phyloP scores from a whole-genome alignment of 2,113 vertebrate species.

The Sprattus sprattus region DNA sequence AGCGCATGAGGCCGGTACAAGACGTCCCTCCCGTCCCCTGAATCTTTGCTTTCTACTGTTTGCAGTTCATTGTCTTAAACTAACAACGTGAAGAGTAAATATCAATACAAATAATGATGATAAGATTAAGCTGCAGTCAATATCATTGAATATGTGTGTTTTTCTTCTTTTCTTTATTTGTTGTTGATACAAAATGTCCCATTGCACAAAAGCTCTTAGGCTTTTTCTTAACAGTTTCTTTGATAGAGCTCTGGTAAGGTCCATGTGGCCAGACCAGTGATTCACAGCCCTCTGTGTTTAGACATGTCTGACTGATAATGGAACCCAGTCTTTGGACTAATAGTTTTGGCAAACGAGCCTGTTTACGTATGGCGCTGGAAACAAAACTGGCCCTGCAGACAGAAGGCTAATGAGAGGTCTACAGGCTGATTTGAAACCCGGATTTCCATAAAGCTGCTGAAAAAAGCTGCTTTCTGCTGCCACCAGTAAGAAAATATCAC shows the following conservation, averaged over 20 bases:
- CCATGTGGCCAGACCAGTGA: neutral
- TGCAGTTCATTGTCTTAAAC: neutral
- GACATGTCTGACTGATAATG: slow-evolving; percentile 22
- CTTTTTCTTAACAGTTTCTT: neutral
- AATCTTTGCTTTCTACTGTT: neutral
- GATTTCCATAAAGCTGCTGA: neutral
- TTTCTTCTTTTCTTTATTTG: neutral
- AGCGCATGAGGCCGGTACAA: neutral
- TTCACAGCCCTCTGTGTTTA: slow-evolving; percentile 9
- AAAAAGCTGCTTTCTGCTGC: neutral
- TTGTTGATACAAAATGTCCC: neutral
- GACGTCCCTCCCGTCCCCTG: neutral
- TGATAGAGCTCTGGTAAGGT: neutral
- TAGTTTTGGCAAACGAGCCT: neutral
- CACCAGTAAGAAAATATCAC: neutral
- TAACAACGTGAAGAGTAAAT: neutral
- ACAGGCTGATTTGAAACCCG: neutral
- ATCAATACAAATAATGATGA: neutral
- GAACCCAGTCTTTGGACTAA: slow-evolving; percentile 20
- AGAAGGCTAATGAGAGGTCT: neutral
- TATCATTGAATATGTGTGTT: neutral
- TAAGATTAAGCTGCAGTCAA: neutral
- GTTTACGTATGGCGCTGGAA: neutral
- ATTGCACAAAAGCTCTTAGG: neutral
- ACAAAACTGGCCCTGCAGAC: neutral